Percentiles rank a stretch among this genome's conserved stretches.
Conservation (phyloP, 2,888 invertebrate species). For the Apodemia zela region DNA sequence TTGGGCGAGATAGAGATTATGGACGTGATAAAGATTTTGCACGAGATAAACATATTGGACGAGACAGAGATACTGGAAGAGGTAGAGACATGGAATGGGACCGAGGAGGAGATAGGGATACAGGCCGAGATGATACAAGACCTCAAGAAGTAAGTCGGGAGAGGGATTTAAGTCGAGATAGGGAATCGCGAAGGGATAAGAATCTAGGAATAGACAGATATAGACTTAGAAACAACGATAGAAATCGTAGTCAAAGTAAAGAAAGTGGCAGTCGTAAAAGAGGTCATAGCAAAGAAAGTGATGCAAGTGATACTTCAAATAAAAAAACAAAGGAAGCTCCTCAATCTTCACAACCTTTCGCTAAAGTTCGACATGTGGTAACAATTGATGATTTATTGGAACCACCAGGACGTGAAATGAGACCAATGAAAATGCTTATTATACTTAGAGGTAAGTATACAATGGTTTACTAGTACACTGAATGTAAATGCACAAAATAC, state of each 20-base stretch:
- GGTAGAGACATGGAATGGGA: conserved; percentile 32
- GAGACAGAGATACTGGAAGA: conserved; percentile 37
- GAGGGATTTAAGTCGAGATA: conserved; percentile 31
- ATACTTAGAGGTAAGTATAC: conserved; percentile 85
- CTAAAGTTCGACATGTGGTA: conserved; percentile 60
- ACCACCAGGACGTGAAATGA: conserved; percentile 87
- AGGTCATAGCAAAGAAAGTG: conserved; percentile 54
- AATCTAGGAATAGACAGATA: conserved; percentile 36
- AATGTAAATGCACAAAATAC: too few relatives aligned
- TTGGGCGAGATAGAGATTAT: conserved; percentile 22
- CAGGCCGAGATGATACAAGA: conserved; percentile 25
- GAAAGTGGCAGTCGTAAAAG: conserved; percentile 53
- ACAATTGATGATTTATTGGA: conserved; percentile 91
- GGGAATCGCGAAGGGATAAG: conserved; percentile 43
- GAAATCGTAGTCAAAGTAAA: conserved; percentile 29
- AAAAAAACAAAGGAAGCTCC: conserved; percentile 47
- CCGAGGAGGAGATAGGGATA: conserved; percentile 40
- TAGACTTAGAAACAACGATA: conserved; percentile 47
- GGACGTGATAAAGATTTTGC: conserved; percentile 36
- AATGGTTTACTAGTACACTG: too few relatives aligned
- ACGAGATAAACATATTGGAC: conserved; percentile 30
- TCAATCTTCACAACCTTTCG: background rate
- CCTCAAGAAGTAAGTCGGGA: conserved; percentile 32
- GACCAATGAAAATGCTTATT: conserved; percentile 91
- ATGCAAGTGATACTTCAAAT: conserved; percentile 38